A percentile compares a stretch with the other conserved stretches of the same genome.
phyloP scores from a whole-genome alignment of 1,140 invertebrate species.

The Melanaphis sacchari region DNA sequence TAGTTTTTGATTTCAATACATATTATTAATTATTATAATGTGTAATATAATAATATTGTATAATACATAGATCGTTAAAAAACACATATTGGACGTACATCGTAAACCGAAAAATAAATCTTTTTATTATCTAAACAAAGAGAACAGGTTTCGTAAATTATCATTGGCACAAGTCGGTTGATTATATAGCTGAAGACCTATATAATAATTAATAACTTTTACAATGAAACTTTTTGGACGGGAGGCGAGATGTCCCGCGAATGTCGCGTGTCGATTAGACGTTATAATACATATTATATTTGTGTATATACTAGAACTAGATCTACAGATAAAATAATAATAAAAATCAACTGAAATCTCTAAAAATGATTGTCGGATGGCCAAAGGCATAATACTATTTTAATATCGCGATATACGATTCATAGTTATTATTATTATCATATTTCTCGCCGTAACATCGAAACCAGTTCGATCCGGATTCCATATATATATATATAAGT shows the following conservation, averaged over 20 bases:
- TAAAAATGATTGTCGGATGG: not conserved
- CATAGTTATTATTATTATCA: not conserved
- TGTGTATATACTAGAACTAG: not conserved
- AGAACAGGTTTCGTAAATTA: conserved; percentile 6
- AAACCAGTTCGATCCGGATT: not conserved
- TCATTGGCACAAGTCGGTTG: not conserved
- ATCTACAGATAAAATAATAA: not conserved
- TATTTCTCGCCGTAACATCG: too few species aligned
- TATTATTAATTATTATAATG: not conserved
- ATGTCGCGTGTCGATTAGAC: not conserved
- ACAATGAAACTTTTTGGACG: not conserved
- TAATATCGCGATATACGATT: not conserved
- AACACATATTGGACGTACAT: not conserved
- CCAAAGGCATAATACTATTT: not conserved
- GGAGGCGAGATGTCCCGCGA: not conserved
- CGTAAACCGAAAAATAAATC: not conserved
- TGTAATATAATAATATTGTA: conserved; percentile 5
- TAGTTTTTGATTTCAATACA: not conserved
- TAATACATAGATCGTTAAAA: not conserved
- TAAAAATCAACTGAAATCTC: not conserved
- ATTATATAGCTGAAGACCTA: too few species aligned
- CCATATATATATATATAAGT: too few species aligned
- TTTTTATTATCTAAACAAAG: not conserved
- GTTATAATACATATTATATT: not conserved
- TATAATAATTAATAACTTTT: not conserved